Evolutionary conservation across 2,888 invertebrate species (phyloP), one percentile per base, ranked within the genome.

Genomic region (Tuta absoluta): DNA sequence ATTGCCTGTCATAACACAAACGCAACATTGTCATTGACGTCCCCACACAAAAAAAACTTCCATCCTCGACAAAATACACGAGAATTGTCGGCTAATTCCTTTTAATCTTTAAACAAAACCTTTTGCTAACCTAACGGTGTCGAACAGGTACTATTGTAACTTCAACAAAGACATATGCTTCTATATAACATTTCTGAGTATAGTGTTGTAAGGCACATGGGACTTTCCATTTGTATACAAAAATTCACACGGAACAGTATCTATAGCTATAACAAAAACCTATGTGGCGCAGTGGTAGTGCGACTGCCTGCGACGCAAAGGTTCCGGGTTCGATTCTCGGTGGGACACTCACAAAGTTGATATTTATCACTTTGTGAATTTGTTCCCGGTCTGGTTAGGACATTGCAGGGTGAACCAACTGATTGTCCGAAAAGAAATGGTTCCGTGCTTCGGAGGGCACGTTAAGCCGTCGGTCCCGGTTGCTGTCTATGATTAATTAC

Each of bases 151-250:
- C 28, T 28, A 56, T 56, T 56, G 56, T 56, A 2, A 56, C 2
- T 33, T 2, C n/a, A 56, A 56, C 56, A 56, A 28, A 28, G 56
- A 56, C 28, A 28, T 5, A 7, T 33, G 21, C 11, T 51, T 21
- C 51, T 51, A 19, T 48, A 21, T 49, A 11, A 51, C 23, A 21
- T 51, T 51, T 51, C 51, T 51, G 0, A 51, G 51, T 51, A 51
- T 51, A 11, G 3, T 23, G 21, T 21, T 28, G 24, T 56, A 12
- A 49, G 8, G 59, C 61, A 64, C 56, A 61, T 64, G 61, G 64
- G 64, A 45, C 12, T 64, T 64, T 64, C 53, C 61, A 45, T 23
- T 64, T 49, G 19, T 38, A 10, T 38, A 12, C 5, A 2, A 38
- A 38, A 38, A 38, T 8, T 38, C 38, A 38, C 38, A 11, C 38